Evolutionary conservation across 2,888 invertebrate genomes (phyloP).

Genomic region (Branchipolynoe longqiensis): DNA sequence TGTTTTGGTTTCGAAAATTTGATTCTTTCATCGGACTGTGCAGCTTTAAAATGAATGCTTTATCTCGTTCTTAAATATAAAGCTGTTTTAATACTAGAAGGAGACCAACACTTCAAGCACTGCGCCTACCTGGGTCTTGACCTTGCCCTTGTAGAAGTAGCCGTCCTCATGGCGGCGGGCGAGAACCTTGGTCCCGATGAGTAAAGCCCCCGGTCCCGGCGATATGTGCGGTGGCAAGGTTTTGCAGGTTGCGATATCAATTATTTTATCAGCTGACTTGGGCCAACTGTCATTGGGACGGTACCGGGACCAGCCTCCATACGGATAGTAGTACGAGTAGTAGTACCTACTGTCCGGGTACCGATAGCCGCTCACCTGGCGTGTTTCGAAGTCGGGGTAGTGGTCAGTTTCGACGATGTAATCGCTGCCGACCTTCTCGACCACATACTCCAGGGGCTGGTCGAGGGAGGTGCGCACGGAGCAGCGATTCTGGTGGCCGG

Average conservation of each 20-base stretch:
- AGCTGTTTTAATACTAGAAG: too few relatives aligned
- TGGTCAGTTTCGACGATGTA: constrained; percentile 24
- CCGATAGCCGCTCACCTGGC: not conserved
- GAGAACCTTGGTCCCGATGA: constrained; percentile 78
- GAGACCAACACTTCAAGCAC: too few relatives aligned
- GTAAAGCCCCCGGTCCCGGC: constrained; percentile 79
- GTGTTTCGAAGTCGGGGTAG: constrained; percentile 8
- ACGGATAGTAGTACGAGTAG: constrained; percentile 61
- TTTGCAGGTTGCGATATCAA: constrained; percentile 63
- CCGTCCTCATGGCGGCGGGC: constrained; percentile 80
- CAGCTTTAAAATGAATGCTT: too few relatives aligned
- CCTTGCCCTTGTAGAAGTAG: constrained; percentile 79
- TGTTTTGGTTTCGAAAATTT: too few relatives aligned
- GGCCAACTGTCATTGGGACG: constrained; percentile 75
- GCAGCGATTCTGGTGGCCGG: constrained; percentile 61
- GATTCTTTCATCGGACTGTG: too few relatives aligned
- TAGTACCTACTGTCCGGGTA: constrained; percentile 17
- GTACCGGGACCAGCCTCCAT: constrained; percentile 70
- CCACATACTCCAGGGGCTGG: constrained; percentile 29
- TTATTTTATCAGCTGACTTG: constrained; percentile 73
- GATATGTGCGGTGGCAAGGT: constrained; percentile 26
- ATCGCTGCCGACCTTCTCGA: constrained; percentile 24
- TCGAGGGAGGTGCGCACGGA: constrained; percentile 43
- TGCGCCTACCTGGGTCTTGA: constrained; percentile 79
- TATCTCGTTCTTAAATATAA: too few relatives aligned